Base-by-base conservation (phyloP, 2,888 invertebrate genomes). In the Frankliniella fusca region DNA sequence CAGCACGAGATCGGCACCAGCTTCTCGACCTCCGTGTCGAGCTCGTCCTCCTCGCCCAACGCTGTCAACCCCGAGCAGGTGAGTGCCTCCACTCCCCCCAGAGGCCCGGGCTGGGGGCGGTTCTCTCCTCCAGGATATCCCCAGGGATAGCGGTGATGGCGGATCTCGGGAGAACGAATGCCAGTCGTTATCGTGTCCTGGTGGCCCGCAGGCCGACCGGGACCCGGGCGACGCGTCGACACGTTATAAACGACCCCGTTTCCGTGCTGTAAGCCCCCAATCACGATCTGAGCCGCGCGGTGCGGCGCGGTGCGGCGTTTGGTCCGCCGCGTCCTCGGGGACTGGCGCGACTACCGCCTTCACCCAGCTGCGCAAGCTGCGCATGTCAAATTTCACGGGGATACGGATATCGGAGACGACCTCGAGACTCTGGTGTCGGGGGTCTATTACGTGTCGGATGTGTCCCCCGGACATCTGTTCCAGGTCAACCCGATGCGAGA, bases 201-300 rank as follows among this genome's bases (percentile, higher is more conserved):
- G 38, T 84, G 10, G 83, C 84, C n/a, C 84, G 84, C 20, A 38
- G 80, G 15, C 81, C 81, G 3, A 83, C 84, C 15, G 84, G 83
- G 48, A 80, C 83, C 83, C 82, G 20, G 83, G 84, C 49, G 83
- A 84, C 61, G 61, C 61, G 61, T 20, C 61, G 61, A 61, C 61
- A 15, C 61, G 61, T 61, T 61, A 61, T 61, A 61, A 80, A 83
- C 80, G 82, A 27, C 81, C 20, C 81, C 81, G 85, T 88, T 80
- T 38, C 38, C 38, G 38, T 38, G 38, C 38, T 38, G 5, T 38
- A 61, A 61, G 61, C 61, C 18, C 61, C 61, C 61, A 61, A 61
- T 61, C 61, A 61, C 61, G 61, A n/a, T 18, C 61, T n/a, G 38
- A 38, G 38, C 38, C 38, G 38, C 38, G 38, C 38, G 38, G 3